These are phyloP conservation scores for Catharus minimus DNA, from an alignment of 2,113 vertebrate species.

Conservation along the genomic window DNA sequence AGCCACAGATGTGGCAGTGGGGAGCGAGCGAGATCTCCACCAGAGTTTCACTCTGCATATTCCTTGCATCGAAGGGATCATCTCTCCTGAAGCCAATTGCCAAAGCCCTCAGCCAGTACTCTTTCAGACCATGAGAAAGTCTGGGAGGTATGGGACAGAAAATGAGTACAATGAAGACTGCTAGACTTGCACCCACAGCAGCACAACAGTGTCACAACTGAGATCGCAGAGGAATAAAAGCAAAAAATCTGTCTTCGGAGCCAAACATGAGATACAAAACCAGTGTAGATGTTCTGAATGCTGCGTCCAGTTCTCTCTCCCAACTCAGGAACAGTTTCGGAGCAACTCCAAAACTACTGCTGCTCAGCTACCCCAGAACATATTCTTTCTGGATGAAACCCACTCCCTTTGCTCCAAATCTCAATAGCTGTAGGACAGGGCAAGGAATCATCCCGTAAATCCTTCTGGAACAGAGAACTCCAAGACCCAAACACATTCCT, in stretches of 20 bases:
- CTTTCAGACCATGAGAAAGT: not conserved
- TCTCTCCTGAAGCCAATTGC: not conserved
- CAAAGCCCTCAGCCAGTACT: not conserved
- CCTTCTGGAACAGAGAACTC: not conserved
- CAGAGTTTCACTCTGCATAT: not conserved
- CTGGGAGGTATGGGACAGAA: not conserved
- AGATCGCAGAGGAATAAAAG: not conserved
- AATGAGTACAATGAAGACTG: not conserved
- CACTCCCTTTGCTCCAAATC: not conserved
- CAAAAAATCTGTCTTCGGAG: not conserved
- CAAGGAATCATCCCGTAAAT: not conserved
- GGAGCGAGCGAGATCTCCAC: accelerated
- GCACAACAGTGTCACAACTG: not conserved
- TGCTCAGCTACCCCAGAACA: not conserved
- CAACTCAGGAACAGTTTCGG: accelerated
- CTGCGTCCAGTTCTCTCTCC: not conserved
- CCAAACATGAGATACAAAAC: not conserved
- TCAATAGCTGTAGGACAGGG: not conserved
- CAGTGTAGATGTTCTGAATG: accelerated
- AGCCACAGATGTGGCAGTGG: not conserved
- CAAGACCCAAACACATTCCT: not conserved
- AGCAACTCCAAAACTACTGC: not conserved
- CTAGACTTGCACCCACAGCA: not conserved
- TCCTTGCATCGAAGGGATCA: not conserved
- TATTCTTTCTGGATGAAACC: not conserved